phyloP scores from a whole-genome alignment of 2,113 vertebrate genomes.

The Alligator sinensis region DNA sequence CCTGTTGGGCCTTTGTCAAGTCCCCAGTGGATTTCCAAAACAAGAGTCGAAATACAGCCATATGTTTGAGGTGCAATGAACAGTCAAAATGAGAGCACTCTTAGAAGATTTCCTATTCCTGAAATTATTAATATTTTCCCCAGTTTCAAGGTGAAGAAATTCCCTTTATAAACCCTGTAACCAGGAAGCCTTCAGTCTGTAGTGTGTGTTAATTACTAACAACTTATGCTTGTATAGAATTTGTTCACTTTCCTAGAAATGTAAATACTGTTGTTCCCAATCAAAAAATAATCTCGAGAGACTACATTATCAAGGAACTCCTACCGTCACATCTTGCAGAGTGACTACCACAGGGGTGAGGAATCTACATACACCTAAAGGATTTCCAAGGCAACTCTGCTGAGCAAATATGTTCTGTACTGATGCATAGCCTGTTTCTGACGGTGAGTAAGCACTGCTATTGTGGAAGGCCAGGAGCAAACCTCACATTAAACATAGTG shows the following conservation, averaged over 20 bases:
- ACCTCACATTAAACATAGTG: neutral
- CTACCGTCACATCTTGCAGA: neutral
- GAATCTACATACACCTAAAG: neutral
- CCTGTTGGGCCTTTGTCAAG: too few relatives aligned
- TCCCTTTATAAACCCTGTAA: slow-evolving; percentile 45
- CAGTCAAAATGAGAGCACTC: neutral
- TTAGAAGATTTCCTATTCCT: slow-evolving; percentile 2
- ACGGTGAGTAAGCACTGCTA: neutral
- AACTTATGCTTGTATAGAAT: neutral
- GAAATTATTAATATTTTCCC: slow-evolving; percentile 40
- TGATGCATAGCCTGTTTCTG: neutral
- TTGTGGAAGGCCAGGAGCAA: fast-evolving
- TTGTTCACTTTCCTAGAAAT: slow-evolving; percentile 6
- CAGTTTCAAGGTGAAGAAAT: slow-evolving; percentile 66
- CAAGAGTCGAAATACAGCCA: slow-evolving; percentile 34
- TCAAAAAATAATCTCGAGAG: neutral
- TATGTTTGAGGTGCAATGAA: fast-evolving
- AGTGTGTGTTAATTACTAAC: neutral
- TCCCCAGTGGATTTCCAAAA: too few relatives aligned
- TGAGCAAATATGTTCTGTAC: neutral
- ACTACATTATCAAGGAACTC: neutral
- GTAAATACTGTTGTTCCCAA: neutral
- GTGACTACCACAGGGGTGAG: neutral
- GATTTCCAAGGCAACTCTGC: neutral
- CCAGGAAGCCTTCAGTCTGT: slow-evolving; percentile 26